Evolutionary conservation across 1,140 invertebrate species (phyloP).

Genomic region (Neodiprion fabricii): DNA sequence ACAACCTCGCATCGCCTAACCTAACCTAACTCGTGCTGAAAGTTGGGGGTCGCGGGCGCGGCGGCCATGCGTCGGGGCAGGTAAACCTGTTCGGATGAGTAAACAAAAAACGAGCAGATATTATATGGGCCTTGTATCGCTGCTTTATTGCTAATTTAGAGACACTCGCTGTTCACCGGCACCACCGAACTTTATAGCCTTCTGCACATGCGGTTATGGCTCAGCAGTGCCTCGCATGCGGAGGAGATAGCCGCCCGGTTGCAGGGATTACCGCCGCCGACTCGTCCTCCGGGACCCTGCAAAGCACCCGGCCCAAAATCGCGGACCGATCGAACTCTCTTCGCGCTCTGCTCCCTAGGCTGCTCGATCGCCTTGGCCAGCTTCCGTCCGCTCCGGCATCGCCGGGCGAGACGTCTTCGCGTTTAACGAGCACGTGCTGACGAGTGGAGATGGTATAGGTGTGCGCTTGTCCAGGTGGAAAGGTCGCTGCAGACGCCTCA

Average conservation of each 20-base stretch:
- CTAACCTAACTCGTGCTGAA: constrained; percentile 56
- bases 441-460: too few species aligned
- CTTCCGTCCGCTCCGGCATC: too few species aligned
- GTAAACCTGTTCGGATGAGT: constrained; percentile 64
- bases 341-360: too few species aligned
- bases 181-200: constrained; percentile 58
- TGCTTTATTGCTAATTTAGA: constrained; percentile 61
- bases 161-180: constrained; percentile 47
- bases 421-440: too few species aligned
- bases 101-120: constrained; percentile 61
- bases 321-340: not conserved
- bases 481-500: too few species aligned
- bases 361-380: too few species aligned
- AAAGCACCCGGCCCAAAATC: not conserved
- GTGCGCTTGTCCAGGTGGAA: too few species aligned
- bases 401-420: too few species aligned
- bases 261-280: constrained; percentile 27
- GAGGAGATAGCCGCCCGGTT: constrained; percentile 17
- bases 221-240: constrained; percentile 29
- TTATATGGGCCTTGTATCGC: constrained; percentile 37
- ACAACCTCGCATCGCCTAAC: not conserved
- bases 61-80: constrained; percentile 41
- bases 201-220: constrained; percentile 35
- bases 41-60: constrained; percentile 52
- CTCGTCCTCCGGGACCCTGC: not conserved